Base-by-base conservation (phyloP, 1,140 invertebrate genomes). In the Zaprionus ornatus region DNA sequence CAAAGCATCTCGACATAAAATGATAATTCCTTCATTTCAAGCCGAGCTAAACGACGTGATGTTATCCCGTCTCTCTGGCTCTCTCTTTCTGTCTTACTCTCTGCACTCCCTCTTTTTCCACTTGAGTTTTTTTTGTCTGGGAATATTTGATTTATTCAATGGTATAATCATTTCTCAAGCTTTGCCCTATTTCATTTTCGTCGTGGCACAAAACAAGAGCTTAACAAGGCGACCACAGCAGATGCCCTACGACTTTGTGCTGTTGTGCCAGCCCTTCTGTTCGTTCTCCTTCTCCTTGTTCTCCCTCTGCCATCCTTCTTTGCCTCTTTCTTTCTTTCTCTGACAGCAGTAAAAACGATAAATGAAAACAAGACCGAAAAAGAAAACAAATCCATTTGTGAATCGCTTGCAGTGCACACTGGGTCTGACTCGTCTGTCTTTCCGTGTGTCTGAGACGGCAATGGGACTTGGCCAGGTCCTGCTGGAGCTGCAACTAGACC, bases 301-400 rank as follows among this genome's bases (percentile, higher is more conserved):
- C 10, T 23, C 13, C 15, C 40, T 19, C 10, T 15, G 7, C 19
- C 27, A 15, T 17, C 45, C 48, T 12, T 4, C 13, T 15, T 25
- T 19, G 17, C n/a, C 32, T 32, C 40, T 3, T 40, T 40, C 21
- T 27, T 29, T 60, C 35, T 29, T 57, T 57, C 35, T 29, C 64
- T 66, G 61, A 64, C 61, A 64, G 61, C 42, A 52, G 42, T 21
- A 19, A 55, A 63, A 65, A 55, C 40, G 54, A 73, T 23, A 57
- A 59, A 29, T 32, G 62, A 66, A 27, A 63, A 64, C 45, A 50
- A 35, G 45, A 21, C 29, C 50, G 17, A 48, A 61, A 27, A 71
- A 77, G 55, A 61, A 66, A 80, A 71, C 59, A 78, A 82, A 72
- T 68, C 59, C 66, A 81, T 86, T 84, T 84, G 67, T 62, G 55